These are phyloP conservation scores for Colaptes auratus DNA, from an alignment of 2,113 vertebrate species.

Conservation along the genomic window DNA sequence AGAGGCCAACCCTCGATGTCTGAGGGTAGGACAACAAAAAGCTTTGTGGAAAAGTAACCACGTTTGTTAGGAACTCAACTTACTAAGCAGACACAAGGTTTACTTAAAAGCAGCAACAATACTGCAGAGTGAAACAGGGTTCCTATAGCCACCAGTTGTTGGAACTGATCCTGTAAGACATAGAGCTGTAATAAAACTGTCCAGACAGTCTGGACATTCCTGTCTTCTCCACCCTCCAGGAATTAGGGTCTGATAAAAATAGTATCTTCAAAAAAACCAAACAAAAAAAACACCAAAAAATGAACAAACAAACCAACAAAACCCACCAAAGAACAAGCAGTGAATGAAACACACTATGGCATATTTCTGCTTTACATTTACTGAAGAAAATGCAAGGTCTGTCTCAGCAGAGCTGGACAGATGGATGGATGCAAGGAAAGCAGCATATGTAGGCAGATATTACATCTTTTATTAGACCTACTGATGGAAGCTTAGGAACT, in stretches of 20 bases:
- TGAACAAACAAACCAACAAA: too few species aligned
- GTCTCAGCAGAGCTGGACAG: not conserved
- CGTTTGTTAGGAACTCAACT: not conserved
- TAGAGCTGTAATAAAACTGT: not conserved
- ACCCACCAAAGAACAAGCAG: too few species aligned
- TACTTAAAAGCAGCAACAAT: not conserved
- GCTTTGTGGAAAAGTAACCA: not conserved
- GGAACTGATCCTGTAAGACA: not conserved
- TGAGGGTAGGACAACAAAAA: not conserved
- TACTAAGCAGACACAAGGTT: not conserved
- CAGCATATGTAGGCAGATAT: not conserved
- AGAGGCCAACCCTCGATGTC: too few species aligned
- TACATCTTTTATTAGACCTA: conserved; percentile 18
- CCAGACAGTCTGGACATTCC: not conserved
- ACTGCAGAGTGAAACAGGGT: not conserved
- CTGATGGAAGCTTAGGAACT: not conserved
- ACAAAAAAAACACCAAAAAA: too few species aligned
- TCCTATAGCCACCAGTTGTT: not conserved
- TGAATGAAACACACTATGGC: not conserved
- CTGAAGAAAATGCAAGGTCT: not conserved
- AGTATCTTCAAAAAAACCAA: not conserved
- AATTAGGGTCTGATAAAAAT: not conserved
- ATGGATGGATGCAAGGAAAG: not conserved
- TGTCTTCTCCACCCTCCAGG: not conserved
- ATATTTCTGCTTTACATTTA: not conserved